Base-by-base conservation (phyloP, 1,140 invertebrate species). In the Philopotamus ludificatus region DNA sequence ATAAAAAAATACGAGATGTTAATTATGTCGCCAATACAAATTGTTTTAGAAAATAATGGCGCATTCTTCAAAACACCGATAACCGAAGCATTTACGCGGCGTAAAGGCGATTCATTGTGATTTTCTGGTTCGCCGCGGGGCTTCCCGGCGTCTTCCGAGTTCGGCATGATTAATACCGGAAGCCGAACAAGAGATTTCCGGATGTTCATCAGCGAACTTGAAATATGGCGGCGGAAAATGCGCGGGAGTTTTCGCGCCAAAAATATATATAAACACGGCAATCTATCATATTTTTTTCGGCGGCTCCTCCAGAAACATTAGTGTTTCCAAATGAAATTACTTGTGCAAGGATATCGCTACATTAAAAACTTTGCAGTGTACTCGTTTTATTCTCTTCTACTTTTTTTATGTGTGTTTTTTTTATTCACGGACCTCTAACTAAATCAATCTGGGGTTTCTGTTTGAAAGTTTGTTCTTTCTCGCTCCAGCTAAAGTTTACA, bases 111-210 rank as follows among this genome's bases (percentile, higher is more conserved):
- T 20, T 53, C 22, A 25, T 9, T 22, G 23, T 53, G n/a, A 22
- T 57, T 57, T 15, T 2, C n/a, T 39, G 18, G 2, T 18, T 41
- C 53, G 16, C 55, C 64, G 26, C 57, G 34, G 28, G 45, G 57
- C n/a, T 49, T 39, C n/a, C n/a, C 65, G 50, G 47, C 45, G 41
- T 61, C 63, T 51, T 22, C 26, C 54, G 23, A 21, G 15, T 15
- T 51, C 34, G 63, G 57, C n/a, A 66, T 66, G 65, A 66, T 66
- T 66, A 67, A 67, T 67, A 67, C 51, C 23, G 59, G 65, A 67
- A 67, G 42, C n/a, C 26, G 39, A 60, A 41, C 42, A 39, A 50
- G 59, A 67, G 53, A 63, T 60, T 54, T 66, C 59, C 59, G 65
- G 59, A 58, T 26, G 60, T 55, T 67, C 53, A 67, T 67, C 65